Evolutionary conservation across 2,888 invertebrate species (phyloP).

Genomic region (Mallateleia sp.): DNA sequence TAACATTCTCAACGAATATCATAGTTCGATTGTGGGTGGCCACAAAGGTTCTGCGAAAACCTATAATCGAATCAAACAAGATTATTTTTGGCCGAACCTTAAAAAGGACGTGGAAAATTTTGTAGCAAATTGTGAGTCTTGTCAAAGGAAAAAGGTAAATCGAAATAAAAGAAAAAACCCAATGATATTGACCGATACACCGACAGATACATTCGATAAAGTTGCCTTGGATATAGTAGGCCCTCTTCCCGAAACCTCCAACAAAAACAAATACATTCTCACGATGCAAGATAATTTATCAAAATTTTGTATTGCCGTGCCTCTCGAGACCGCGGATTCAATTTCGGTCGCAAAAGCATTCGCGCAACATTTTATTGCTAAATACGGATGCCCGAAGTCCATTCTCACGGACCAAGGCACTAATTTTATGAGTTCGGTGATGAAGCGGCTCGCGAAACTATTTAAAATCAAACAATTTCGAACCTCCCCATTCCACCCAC

Average conservation of each 20-base stretch:
- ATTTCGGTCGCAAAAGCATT: conserved; percentile 66
- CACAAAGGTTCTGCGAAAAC: background rate
- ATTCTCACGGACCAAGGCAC: conserved; percentile 79
- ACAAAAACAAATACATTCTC: background rate
- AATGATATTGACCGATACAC: conserved; percentile 29
- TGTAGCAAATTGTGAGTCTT: background rate
- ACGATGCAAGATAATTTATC: background rate
- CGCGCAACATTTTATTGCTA: conserved; percentile 70
- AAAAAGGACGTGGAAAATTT: conserved; percentile 17
- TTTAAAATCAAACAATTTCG: conserved; percentile 14
- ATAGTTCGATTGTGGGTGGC: background rate
- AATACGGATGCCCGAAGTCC: conserved; percentile 67
- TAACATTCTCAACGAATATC: background rate
- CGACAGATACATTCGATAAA: background rate
- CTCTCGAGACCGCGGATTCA: background rate
- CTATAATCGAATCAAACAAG: background rate
- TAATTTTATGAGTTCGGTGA: conserved; percentile 57
- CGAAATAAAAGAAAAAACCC: conserved; percentile 14
- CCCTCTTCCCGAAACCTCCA: background rate
- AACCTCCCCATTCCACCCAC: background rate
- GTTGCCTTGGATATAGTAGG: conserved; percentile 17
- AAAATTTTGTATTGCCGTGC: background rate
- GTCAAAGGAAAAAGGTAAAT: conserved; percentile 6
- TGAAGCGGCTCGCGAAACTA: background rate
- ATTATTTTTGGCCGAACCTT: background rate